These are phyloP conservation scores for Dreissena rostriformis DNA, from an alignment of 1,140 invertebrate species.

Conservation along the genomic window DNA sequence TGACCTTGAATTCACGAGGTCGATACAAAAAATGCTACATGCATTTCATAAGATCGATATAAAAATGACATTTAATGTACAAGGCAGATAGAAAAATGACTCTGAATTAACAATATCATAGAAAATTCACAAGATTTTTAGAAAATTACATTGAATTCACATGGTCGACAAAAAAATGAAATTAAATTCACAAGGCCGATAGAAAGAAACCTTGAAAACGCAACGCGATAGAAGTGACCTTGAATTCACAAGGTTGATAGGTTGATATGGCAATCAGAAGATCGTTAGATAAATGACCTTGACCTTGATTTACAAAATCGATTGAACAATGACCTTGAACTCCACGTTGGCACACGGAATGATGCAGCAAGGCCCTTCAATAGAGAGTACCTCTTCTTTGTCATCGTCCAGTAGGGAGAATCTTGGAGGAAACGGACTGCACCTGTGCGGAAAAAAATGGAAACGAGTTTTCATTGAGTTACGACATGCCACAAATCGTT, in stretches of 20 bases:
- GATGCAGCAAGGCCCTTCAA: constrained; percentile 53
- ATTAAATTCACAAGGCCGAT: neutral
- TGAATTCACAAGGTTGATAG: neutral
- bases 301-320: neutral
- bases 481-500: too few species aligned
- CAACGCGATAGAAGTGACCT: neutral
- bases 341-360: constrained; percentile 18
- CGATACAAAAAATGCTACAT: too few species aligned
- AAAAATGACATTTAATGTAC: too few species aligned
- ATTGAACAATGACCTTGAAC: neutral
- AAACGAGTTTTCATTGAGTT: too few species aligned
- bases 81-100: too few species aligned
- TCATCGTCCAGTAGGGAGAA: constrained; percentile 44
- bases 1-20: too few species aligned
- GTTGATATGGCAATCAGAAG: neutral
- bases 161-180: neutral
- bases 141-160: neutral
- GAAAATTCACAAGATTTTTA: too few species aligned
- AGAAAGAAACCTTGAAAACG: neutral
- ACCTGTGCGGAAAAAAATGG: constrained; percentile 14
- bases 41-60: too few species aligned
- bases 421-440: constrained; percentile 36
- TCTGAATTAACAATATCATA: too few species aligned
- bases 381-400: constrained; percentile 24
- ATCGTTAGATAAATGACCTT: neutral